Base-by-base conservation (phyloP, 2,888 invertebrate species). In the Lacanobia wlatinum region DNA sequence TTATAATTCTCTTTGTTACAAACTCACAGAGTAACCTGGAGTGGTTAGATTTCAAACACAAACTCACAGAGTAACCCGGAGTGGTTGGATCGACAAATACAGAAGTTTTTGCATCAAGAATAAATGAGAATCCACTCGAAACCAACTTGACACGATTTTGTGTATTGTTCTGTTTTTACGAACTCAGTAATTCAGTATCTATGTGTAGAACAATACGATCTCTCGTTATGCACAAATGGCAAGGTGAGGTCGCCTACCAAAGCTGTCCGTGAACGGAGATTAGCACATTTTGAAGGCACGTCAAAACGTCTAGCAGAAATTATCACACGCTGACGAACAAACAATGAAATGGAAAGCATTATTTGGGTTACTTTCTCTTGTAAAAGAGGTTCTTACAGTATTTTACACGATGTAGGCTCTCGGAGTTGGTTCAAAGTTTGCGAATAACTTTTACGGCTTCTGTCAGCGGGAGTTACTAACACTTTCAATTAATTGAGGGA, bases 271-370 rank as follows among this genome's bases (percentile, higher is more conserved):
- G 43, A 61, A 50, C 50, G 9, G 12, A 53, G 61, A 75, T 77
- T 76, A 75, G 58, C 70, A 70, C 77, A 62, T 76, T 76, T 77
- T 59, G 58, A 59, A 61, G 55, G 21, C 50, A 63, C 38, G 72
- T 48, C 62, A 64, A 67, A 70, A 70, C 34, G 34, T 77, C 59
- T 77, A 53, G 59, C 52, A 59, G 28, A 59, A 63, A 76, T 55
- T 55, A 76, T 61, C 72, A 40, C 78, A 64, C 50, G 64, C 55
- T 55, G 18, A 28, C 65, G 38, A 60, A 60, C 64, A 56, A 72
- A 78, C 76, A 78, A 76, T 78, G 50, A 61, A 72, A 78, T 48
- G 14, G 65, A 78, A 76, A 78, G 73, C 71, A 12, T 43, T 65
- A 52, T 78, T 61, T 65, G 52, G 43, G 64, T 61, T 46, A 65